Percentiles rank a stretch among this genome's conserved stretches.
phyloP scores from a whole-genome alignment of 2,888 invertebrate species.

The Lordiphosa andalusiaca region DNA sequence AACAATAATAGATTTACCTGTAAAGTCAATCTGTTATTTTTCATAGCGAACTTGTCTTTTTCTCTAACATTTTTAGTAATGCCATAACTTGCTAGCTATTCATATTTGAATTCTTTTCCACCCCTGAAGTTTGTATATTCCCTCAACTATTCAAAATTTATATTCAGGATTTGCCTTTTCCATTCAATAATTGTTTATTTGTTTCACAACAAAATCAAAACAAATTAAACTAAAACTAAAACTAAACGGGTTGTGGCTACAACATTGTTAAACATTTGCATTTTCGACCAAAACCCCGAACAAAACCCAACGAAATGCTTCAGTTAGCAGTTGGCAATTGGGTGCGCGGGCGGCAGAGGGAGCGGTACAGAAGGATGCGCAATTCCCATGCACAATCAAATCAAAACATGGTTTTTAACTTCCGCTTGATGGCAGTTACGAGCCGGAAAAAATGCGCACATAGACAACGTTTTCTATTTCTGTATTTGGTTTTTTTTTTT shows the following conservation, averaged over 20 bases:
- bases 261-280: conserved; percentile 63
- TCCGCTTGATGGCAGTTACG: conserved; percentile 67
- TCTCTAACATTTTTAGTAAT: no score
- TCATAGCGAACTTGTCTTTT: no score
- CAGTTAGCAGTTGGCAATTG: conserved; percentile 27
- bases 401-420: conserved; percentile 73
- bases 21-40: no score
- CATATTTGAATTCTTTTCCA: no score
- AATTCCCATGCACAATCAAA: conserved; percentile 70
- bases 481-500: conserved; percentile 14
- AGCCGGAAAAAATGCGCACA: conserved; percentile 33
- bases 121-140: no score
- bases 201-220: conserved; percentile 15
- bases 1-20: no score
- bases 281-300: conserved; percentile 25
- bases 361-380: conserved; percentile 16
- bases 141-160: no score
- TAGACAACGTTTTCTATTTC: conserved; percentile 13
- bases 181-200: background rate
- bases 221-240: conserved; percentile 46
- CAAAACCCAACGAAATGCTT: conserved; percentile 35
- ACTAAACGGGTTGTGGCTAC: conserved; percentile 31
- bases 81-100: no score
- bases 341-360: conserved; percentile 1
- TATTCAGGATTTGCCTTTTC: no score